Percentiles rank a stretch among this genome's conserved stretches.
Conservation (phyloP, 1,140 invertebrate species). For the Pachypeltis micranthus region DNA sequence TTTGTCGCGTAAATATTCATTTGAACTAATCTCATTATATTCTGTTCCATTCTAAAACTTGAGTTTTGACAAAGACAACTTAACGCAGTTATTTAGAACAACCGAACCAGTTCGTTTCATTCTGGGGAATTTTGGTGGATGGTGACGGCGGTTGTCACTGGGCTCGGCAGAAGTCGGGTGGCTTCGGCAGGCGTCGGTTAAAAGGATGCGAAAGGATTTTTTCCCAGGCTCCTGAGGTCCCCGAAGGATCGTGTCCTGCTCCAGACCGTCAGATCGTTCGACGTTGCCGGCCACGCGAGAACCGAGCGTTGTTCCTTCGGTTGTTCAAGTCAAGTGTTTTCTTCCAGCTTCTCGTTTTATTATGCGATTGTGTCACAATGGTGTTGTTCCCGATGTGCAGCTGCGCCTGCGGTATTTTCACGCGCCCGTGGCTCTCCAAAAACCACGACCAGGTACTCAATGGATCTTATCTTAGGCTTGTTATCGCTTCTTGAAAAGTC, state of each 20-base stretch:
- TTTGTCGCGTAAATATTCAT: too few relatives aligned
- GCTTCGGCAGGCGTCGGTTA: not conserved
- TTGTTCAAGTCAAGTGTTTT: not conserved
- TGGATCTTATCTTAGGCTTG: too few relatives aligned
- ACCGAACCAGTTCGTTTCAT: too few relatives aligned
- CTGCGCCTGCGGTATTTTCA: not conserved
- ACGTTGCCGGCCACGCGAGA: not conserved
- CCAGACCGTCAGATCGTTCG: not conserved
- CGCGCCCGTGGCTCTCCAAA: not conserved
- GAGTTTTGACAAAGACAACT: too few relatives aligned
- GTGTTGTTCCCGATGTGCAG: constrained; percentile 7
- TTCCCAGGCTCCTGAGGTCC: not conserved
- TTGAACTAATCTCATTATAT: too few relatives aligned
- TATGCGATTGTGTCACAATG: not conserved
- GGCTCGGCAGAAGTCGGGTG: not conserved
- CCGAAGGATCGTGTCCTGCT: not conserved
- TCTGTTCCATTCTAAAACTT: too few relatives aligned
- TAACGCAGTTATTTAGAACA: too few relatives aligned
- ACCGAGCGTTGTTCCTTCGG: not conserved
- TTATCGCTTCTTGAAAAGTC: too few relatives aligned
- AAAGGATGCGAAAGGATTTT: not conserved
- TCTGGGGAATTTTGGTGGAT: too few relatives aligned
- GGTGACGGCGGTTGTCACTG: too few relatives aligned
- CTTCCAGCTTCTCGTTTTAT: not conserved
- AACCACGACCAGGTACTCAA: not conserved